Percentiles rank a stretch among this genome's conserved stretches.
phyloP scores from a whole-genome alignment of 2,888 invertebrate genomes.

The Metellina segmentata region DNA sequence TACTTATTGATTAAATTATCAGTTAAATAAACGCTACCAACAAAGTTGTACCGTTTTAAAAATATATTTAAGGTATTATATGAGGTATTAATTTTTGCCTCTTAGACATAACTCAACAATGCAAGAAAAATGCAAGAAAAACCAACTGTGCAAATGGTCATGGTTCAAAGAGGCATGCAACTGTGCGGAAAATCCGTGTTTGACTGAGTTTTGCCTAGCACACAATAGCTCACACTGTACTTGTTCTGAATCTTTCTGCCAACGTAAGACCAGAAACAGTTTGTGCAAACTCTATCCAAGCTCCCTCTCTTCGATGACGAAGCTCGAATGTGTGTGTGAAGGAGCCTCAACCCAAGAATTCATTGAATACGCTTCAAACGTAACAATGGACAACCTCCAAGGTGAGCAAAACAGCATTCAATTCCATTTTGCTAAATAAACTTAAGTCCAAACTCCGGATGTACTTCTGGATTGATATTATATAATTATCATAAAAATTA shows the following conservation, averaged over 20 bases:
- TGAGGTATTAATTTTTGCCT: not conserved
- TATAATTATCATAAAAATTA: too few species aligned
- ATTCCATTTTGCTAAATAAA: not conserved
- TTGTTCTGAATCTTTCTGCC: conserved; percentile 30
- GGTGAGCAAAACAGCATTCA: not conserved
- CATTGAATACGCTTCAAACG: not conserved
- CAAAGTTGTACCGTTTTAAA: too few species aligned
- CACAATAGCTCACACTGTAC: conserved; percentile 22
- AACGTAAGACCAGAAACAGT: not conserved
- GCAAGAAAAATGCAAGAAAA: not conserved
- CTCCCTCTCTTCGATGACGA: not conserved
- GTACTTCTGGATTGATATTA: too few species aligned
- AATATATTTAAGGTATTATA: too few species aligned
- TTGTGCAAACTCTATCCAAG: not conserved
- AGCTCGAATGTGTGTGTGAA: not conserved
- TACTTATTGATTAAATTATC: too few species aligned
- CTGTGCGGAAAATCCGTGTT: conserved; percentile 32
- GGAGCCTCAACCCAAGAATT: conserved; percentile 4
- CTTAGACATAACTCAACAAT: not conserved
- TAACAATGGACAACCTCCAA: not conserved
- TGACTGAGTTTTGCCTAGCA: conserved; percentile 41
- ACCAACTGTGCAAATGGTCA: conserved; percentile 58
- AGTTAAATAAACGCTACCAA: too few species aligned
- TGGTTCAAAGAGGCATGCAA: conserved; percentile 55
- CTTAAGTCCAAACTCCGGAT: not conserved